Evolutionary conservation across 2,797 vertebrate genomes (phyloP).

Genomic region (Peromyscus nudipes): DNA sequence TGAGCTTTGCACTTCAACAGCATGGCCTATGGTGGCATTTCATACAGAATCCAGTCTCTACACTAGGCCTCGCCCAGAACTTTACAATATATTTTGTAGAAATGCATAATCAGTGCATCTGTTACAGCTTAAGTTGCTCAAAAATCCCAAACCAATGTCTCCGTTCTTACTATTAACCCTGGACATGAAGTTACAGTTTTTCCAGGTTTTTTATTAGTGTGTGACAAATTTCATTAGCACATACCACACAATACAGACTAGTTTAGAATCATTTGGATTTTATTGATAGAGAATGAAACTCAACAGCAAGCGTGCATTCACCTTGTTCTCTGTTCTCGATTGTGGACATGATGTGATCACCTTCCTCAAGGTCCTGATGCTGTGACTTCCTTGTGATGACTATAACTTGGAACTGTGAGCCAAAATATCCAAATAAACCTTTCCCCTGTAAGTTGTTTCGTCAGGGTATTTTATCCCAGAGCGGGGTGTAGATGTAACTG

Average conservation of each 20-base stretch:
- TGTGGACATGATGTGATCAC: neutral
- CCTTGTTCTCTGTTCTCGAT: neutral
- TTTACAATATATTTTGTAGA: neutral
- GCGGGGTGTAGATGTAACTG: too few relatives aligned
- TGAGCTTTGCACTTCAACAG: neutral
- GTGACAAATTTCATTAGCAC: conserved; percentile 33
- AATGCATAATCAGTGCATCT: neutral
- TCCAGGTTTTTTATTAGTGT: neutral
- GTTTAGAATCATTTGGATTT: neutral
- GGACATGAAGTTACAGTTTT: neutral
- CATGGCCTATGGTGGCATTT: neutral
- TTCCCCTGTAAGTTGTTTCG: neutral
- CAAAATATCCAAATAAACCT: neutral
- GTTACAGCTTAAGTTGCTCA: neutral
- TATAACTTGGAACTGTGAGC: neutral
- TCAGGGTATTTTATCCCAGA: neutral
- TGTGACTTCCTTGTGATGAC: neutral
- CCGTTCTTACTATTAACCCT: neutral
- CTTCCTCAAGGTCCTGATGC: neutral
- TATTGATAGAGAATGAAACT: neutral
- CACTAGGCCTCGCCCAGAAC: neutral
- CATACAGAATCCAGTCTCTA: neutral
- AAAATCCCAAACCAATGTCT: neutral
- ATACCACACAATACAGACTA: neutral
- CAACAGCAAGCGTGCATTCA: neutral